Evolutionary conservation across 2,113 vertebrate genomes (phyloP), one percentile per base, ranked within the genome.

Genomic region (Pipa parva): DNA sequence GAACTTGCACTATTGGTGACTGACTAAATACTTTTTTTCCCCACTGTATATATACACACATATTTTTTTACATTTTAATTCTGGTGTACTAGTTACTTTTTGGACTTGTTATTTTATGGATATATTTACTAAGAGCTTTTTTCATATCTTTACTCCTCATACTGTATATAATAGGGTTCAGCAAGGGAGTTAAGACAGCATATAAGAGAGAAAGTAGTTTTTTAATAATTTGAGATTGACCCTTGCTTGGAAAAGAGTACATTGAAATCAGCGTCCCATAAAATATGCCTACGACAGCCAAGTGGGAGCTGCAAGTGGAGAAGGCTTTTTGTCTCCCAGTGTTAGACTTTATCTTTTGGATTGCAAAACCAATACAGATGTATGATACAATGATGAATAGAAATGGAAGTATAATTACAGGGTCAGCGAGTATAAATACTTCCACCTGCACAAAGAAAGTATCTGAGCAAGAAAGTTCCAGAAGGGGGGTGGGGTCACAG

Each of bases 141-240:
- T 66, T 46, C 4, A 64, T 51, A 7, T 64, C 50, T 29, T 37
- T 22, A 37, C 56, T 64, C 28, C 63, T 54, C 7, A 64, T 25
- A 45, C 50, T 64, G 28, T 64, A 64, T 55, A 64, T 64, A 20
- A 64, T 28, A 6, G 63, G 63, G 39, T 64, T 64, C 37, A 64
- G 21, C 63, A 64, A 55, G 3, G 51, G 63, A 11, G 56, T 64
- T 8, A 64, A 50, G 20, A 50, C 18, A 18, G 48, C 21, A 7
- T 50, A 56, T 10, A 56, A 26, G 1, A 56, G 54, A 10, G 27
- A 31, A 17, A 56, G 22, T 7, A 56, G 3, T 31, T 56, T 56
- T 13, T 20, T 56, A 2, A 31, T 8, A 7, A 10, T 31, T 7
- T 4, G 10, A 5, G 28, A 11, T 33, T 56, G 27, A 11, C 27